Evolutionary conservation across 37 sponge, comb jelly and placozoan species (phyloP).

Genomic region (Eunapius fragilis): DNA sequence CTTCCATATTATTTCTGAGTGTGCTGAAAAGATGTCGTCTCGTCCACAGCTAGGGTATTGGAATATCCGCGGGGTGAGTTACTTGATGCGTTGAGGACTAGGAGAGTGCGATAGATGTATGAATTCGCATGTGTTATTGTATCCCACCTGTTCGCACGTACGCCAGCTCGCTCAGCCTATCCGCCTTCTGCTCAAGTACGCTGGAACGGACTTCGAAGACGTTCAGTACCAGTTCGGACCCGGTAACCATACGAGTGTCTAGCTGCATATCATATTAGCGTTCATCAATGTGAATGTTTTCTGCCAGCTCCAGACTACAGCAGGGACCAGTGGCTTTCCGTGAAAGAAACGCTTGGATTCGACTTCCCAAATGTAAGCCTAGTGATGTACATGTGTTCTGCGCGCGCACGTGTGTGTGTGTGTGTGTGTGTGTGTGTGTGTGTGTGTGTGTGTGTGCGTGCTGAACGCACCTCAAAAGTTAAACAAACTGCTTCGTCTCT

Average conservation of each 20-base stretch:
- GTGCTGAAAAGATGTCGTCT: neutral
- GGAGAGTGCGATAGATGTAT: neutral
- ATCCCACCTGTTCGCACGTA: too few relatives aligned
- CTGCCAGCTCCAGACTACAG: slow-evolving; percentile 57
- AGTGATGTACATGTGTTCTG: neutral
- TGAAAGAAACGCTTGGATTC: slow-evolving; percentile 77
- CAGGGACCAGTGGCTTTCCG: slow-evolving; percentile 59
- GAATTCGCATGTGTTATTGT: too few relatives aligned
- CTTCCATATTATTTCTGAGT: too few relatives aligned
- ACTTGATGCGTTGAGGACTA: too few relatives aligned
- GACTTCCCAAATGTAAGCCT: slow-evolving; percentile 78
- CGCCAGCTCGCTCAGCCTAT: slow-evolving; percentile 85
- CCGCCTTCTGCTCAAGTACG: slow-evolving; percentile 79
- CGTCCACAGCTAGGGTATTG: slow-evolving; percentile 78
- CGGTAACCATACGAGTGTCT: neutral
- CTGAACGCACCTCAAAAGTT: too few relatives aligned
- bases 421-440: neutral
- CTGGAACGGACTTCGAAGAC: slow-evolving; percentile 83
- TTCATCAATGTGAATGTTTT: neutral
- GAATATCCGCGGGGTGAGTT: slow-evolving; percentile 89
- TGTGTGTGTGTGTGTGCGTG: neutral
- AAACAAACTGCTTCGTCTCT: neutral
- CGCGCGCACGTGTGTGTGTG: neutral
- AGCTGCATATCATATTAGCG: too few relatives aligned
- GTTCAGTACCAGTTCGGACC: slow-evolving; percentile 54